Percentiles rank a stretch among this genome's conserved stretches.
Conservation (phyloP, 1,140 invertebrate genomes). For the Plectus sambesii region DNA sequence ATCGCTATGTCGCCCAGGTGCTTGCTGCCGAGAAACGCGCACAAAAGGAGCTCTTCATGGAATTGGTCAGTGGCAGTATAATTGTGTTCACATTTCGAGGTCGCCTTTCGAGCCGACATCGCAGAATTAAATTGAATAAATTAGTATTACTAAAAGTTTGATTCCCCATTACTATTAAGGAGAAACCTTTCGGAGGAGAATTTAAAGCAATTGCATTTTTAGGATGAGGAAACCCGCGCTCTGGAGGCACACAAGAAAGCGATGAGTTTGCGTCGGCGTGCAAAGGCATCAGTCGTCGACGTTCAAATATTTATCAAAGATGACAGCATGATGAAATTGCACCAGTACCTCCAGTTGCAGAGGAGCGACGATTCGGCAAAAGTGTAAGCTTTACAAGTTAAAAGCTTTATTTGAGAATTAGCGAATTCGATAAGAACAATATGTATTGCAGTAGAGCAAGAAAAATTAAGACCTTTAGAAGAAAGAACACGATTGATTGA, state of each 20-base stretch:
- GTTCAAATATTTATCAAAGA: conserved; percentile 19
- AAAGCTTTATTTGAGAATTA: not conserved
- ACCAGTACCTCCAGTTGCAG: conserved; percentile 5
- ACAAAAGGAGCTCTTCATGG: conserved; percentile 31
- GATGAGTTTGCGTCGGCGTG: not conserved
- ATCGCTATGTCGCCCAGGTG: conserved; percentile 71
- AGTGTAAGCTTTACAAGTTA: conserved; percentile 5
- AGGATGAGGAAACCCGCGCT: conserved; percentile 1
- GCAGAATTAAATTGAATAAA: too few species aligned
- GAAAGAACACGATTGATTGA: too few species aligned
- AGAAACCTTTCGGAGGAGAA: too few species aligned
- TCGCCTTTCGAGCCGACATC: too few species aligned
- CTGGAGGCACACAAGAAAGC: conserved; percentile 18
- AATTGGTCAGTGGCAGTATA: conserved; percentile 17
- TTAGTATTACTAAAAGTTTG: too few species aligned
- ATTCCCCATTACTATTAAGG: too few species aligned
- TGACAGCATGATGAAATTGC: conserved; percentile 7
- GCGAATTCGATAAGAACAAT: conserved; percentile 6
- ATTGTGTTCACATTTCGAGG: not conserved
- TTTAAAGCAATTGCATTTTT: too few species aligned
- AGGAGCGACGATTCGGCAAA: conserved; percentile 11
- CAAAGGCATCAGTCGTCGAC: conserved; percentile 6
- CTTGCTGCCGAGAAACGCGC: conserved; percentile 60
- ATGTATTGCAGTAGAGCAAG: conserved; percentile 1
- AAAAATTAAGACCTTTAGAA: too few species aligned